Conservation (phyloP, 2,888 invertebrate species). For the Metacarcinus magister region DNA sequence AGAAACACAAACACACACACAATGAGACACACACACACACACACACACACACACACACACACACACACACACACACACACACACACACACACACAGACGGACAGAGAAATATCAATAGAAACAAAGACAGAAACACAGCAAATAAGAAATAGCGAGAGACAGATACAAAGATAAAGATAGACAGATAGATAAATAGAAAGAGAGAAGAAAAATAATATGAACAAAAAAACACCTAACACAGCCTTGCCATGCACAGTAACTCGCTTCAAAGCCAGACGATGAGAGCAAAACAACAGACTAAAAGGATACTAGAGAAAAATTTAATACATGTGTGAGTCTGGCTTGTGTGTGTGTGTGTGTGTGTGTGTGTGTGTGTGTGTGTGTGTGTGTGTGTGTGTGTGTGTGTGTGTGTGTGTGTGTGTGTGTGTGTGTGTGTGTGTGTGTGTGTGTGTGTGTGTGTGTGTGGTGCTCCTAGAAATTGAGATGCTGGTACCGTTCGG, state of each 20-base stretch:
- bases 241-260: not conserved
- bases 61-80: not conserved
- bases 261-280: not conserved
- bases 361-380: slow-evolving; percentile 28
- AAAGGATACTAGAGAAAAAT: not conserved
- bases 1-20: too few relatives aligned
- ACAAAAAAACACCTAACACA: not conserved
- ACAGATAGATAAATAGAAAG: not conserved
- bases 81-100: not conserved
- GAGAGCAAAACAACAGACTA: not conserved
- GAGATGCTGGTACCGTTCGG: not conserved
- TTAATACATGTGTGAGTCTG: too few relatives aligned
- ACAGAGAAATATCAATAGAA: not conserved
- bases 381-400: not conserved
- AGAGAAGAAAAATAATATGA: not conserved
- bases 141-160: not conserved
- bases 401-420: not conserved
- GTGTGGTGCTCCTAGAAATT: not conserved
- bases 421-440: slow-evolving; percentile 36
- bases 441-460: slow-evolving; percentile 37
- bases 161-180: not conserved
- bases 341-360: not conserved
- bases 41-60: not conserved
- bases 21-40: too few relatives aligned
- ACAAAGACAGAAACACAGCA: not conserved